These are phyloP conservation scores for Percopsis transmontana DNA, from an alignment of 2,113 vertebrate genomes.

Conservation along the genomic window DNA sequence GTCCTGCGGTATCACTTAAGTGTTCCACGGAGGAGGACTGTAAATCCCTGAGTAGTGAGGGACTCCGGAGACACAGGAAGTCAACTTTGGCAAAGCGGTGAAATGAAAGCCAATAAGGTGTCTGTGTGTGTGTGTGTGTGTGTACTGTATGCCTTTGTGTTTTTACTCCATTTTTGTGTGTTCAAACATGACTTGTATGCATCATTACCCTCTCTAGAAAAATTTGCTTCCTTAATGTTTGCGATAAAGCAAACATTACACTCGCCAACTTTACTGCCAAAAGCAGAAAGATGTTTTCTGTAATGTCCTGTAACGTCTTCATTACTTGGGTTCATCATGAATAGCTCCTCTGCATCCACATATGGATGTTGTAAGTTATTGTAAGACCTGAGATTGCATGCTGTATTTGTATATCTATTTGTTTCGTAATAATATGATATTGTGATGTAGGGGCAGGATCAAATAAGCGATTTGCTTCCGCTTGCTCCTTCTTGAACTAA, in stretches of 20 bases:
- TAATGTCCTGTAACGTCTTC: conserved; percentile 39
- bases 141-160: conserved; percentile 1
- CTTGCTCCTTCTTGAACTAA: too few relatives aligned
- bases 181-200: too few relatives aligned
- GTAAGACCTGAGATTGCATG: too few relatives aligned
- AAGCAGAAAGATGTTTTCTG: conserved; percentile 52
- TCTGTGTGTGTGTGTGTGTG: conserved; percentile 20
- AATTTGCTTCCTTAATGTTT: conserved; percentile 8
- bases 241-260: neutral
- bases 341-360: too few relatives aligned
- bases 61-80: conserved; percentile 40
- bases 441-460: too few relatives aligned
- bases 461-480: too few relatives aligned
- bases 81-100: conserved; percentile 16
- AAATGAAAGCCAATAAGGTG: conserved; percentile 35
- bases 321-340: too few relatives aligned
- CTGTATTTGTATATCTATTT: too few relatives aligned
- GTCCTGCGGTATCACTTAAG: conserved; percentile 27
- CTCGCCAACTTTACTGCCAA: conserved; percentile 28
- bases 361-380: too few relatives aligned
- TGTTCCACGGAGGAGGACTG: conserved; percentile 34
- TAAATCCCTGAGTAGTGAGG: conserved; percentile 48
- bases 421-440: too few relatives aligned
- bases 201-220: neutral
- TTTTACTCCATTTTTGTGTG: too few relatives aligned